A percentile compares a stretch with the other conserved stretches of the same genome.
Evolutionary conservation across 92 coral and sea anemone genomes (phyloP).

Genomic region (Desmophyllum pertusum): DNA sequence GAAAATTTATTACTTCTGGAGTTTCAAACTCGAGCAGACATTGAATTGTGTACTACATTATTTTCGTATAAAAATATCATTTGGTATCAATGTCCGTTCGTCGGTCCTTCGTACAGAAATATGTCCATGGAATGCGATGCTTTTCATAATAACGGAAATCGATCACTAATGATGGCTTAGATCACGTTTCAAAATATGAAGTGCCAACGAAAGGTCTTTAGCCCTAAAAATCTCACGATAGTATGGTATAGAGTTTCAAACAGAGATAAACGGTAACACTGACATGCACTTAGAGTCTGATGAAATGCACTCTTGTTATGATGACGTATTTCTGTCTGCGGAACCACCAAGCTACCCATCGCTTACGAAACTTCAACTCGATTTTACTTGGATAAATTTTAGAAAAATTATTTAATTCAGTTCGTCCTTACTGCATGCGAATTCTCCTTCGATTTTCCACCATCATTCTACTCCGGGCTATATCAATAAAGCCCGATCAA

Average conservation of each 20-base stretch:
- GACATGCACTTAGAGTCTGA: not conserved
- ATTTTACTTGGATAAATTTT: not conserved
- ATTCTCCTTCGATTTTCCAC: not conserved
- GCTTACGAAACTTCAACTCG: not conserved
- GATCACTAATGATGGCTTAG: not conserved
- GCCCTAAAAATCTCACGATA: not conserved
- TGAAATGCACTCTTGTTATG: not conserved
- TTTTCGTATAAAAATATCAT: not conserved
- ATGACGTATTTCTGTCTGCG: not conserved
- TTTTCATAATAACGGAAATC: not conserved
- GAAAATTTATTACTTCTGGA: not conserved
- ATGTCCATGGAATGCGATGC: not conserved
- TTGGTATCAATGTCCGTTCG: not conserved
- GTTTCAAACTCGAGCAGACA: not conserved
- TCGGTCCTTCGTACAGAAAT: not conserved
- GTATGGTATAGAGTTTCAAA: not conserved
- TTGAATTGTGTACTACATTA: not conserved
- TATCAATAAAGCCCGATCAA: not conserved
- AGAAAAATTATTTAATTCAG: not conserved
- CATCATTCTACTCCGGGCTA: not conserved
- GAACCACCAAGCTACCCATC: not conserved
- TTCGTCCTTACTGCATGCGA: not conserved
- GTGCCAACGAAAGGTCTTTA: not conserved
- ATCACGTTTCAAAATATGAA: constrained; percentile 7
- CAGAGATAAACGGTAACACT: constrained; percentile 8